Percentiles rank a stretch among this genome's conserved stretches.
phyloP scores from a whole-genome alignment of 2,113 vertebrate genomes.

The Marcusenius ussheri region DNA sequence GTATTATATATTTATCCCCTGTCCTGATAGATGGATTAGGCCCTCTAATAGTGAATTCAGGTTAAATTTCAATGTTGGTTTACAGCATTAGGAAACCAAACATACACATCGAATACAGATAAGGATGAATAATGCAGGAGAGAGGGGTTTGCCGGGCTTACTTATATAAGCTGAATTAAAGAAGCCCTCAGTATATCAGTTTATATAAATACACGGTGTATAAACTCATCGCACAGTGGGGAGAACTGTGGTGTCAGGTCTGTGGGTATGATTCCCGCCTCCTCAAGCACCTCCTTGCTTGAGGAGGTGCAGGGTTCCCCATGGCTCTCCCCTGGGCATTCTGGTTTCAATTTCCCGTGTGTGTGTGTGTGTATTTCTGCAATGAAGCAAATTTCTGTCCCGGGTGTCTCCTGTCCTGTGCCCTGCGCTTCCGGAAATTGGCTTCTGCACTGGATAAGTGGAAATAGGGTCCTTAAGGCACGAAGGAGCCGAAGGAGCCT shows the following conservation, averaged over 20 bases:
- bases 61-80: constrained; percentile 23
- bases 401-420: neutral
- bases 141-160: neutral
- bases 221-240: neutral
- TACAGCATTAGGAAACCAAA: neutral
- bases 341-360: neutral
- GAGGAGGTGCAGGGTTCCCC: neutral
- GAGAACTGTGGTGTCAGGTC: neutral
- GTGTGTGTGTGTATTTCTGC: neutral
- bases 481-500: neutral
- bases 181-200: neutral
- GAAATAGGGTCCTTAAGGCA: neutral
- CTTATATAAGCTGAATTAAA: neutral
- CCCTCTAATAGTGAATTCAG: constrained; percentile 12
- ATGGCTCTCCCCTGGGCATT: neutral
- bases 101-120: constrained; percentile 8
- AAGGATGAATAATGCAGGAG: neutral
- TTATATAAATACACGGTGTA: neutral
- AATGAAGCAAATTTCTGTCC: neutral
- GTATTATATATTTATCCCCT: constrained; percentile 30
- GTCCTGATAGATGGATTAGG: constrained; percentile 28
- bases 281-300: too few species aligned
- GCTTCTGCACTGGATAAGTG: neutral
- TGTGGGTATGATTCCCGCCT: neutral
- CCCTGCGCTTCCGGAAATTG: neutral